Evolutionary conservation across 92 coral and sea anemone genomes (phyloP), one percentile per base, ranked within the genome.

Genomic region (Phymanthus crucifer): DNA sequence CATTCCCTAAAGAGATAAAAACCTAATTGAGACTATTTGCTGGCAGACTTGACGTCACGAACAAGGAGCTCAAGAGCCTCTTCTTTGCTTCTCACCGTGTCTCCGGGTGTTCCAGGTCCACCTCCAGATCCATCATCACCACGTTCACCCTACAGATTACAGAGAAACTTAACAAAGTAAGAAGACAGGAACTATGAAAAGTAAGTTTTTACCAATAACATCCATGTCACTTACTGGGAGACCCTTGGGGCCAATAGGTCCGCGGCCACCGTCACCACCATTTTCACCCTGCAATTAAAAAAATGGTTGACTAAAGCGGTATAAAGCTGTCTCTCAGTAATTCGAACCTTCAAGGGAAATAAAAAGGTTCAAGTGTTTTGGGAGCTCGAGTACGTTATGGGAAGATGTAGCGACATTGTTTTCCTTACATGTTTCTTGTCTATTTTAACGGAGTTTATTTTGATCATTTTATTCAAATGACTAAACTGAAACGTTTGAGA

Each of bases 71-170:
- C n/a, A 54, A 19, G 18, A 14, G 26, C 10, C 23, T 54, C 26
- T 54, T 54, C 6, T 54, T 19, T 0, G 8, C 23, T 29, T 61
- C 68, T 26, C 10, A 61, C 68, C 68, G 68, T 61, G 68, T 79
- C 75, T 47, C 79, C 88, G 54, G 88, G 75, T 17, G 75, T 87
- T 65, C 91, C 91, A 6, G 84, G 67, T 73, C 79, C 57, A 50
- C 91, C 91, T 4, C 48, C 43, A 32, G 66, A 40, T 6, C 91
- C 91, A 67, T 78, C 80, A 32, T 87, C 84, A 2, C 91, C 91
- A 14, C 83, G 64, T 26, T 40, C 64, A 40, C 91, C 91, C 91
- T 87, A 9, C 19, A 66, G 68, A 52, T 29, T 24, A 76, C 2
- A 46, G 32, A 43, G 33, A 9, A n/a, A 7, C 10, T 27, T 17